A percentile compares a stretch with the other conserved stretches of the same genome.
Conservation (phyloP, 35 echinoderm and acorn worm genomes). For the Lytechinus pictus region DNA sequence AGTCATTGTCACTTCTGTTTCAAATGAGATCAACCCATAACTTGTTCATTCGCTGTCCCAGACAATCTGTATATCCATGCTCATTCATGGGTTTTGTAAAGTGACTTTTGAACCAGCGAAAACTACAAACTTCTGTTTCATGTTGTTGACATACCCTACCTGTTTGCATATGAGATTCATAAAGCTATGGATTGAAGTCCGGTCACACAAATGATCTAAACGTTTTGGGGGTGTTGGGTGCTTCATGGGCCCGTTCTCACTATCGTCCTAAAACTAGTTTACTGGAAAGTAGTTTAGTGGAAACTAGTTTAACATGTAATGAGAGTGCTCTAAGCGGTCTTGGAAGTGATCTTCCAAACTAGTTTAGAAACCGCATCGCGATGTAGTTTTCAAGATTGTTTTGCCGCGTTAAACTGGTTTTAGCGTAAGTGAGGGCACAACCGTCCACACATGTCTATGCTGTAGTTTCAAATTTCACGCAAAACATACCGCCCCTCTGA, state of each 20-base stretch:
- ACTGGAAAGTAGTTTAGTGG: too few species aligned
- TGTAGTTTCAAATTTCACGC: too few species aligned
- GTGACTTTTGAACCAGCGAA: not conserved
- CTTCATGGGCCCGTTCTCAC: not conserved
- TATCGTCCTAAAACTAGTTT: too few species aligned
- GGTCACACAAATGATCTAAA: not conserved
- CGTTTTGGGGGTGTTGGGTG: not conserved
- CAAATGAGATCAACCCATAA: not conserved
- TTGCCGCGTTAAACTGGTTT: too few species aligned
- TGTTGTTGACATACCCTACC: not conserved
- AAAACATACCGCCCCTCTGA: too few species aligned
- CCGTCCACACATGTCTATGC: too few species aligned
- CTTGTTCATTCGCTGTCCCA: not conserved
- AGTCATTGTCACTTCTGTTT: not conserved
- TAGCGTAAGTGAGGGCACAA: too few species aligned
- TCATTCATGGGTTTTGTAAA: not conserved
- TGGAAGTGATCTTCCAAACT: too few species aligned
- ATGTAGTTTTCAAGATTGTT: too few species aligned
- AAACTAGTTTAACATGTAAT: too few species aligned
- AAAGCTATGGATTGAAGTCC: not conserved
- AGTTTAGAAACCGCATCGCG: too few species aligned
- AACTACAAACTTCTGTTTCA: not conserved
- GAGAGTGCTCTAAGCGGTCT: too few species aligned
- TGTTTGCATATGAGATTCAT: not conserved
- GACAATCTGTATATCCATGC: not conserved